Evolutionary conservation across 2,113 vertebrate species (phyloP), one percentile per base, ranked within the genome.

Genomic region (Orycteropus afer): DNA sequence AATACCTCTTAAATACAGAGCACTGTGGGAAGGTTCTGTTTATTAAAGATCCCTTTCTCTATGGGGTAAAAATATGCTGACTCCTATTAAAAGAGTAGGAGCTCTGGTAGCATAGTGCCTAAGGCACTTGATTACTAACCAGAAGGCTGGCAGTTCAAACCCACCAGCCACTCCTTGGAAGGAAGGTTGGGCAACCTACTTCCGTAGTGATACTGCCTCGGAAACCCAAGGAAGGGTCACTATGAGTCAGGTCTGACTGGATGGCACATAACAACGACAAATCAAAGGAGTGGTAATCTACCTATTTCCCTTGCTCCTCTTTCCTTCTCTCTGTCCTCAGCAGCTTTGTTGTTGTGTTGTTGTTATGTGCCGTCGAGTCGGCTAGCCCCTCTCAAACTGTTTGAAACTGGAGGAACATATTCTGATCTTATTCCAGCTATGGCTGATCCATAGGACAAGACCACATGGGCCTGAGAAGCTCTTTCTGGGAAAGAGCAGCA

Each of bases 401-500:
- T 91, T 96, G 78, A 94, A 91, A 11, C 34, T 67, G 51, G 94
- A 90, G 90, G 71, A 85, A 69, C 45, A 42, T 7, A 40, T 49
- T 84, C 89, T 91, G 61, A 87, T 59, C 20, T 73, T 63, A 49
- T 59, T 80, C 69, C 51, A 76, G 45, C 78, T 80, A 42, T 74
- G 63, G 1, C 73, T 76, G 40, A 42, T 55, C 63, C 42, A 45
- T 14, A 55, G 80, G 65, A 34, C 42, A 73, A 83, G 45, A 73
- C 42, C 71, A 27, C 45, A 8, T 7, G 18, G 57, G 14, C 49
- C 89, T 76, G 77, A 86, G 71, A 61, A 65, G 29, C 59, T 93
- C 51, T 61, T 45, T 77, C 83, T 51, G 83, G 77, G 88, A 90
- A 92, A 91, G 37, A 42, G 10, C 22, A 20, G 34, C 49, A 47